Percentiles rank a stretch among this genome's conserved stretches.
Evolutionary conservation across 2,888 invertebrate genomes (phyloP).

Genomic region (Hyles lineata): DNA sequence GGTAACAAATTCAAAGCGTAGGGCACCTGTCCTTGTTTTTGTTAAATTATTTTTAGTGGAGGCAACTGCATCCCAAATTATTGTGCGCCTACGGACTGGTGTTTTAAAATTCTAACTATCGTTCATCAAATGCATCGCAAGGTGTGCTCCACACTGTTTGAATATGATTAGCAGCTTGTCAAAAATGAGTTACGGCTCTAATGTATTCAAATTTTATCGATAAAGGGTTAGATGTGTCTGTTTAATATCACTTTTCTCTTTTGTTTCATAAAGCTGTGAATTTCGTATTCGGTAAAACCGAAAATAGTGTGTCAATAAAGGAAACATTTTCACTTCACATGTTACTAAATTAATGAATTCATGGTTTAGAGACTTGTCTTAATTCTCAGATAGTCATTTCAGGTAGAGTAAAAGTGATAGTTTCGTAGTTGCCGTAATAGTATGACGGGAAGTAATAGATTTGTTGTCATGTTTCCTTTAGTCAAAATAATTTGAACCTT

Average conservation of each 20-base stretch:
- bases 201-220: slow-evolving; percentile 77
- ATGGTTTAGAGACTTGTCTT: too few species aligned
- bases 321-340: too few species aligned
- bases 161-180: slow-evolving; percentile 85
- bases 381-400: too few species aligned
- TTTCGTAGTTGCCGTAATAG: too few species aligned
- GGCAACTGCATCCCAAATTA: slow-evolving; percentile 58
- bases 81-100: slow-evolving; percentile 67
- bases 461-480: too few species aligned
- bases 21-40: slow-evolving; percentile 60
- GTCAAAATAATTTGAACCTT: too few species aligned
- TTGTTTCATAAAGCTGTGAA: neutral
- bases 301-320: too few species aligned
- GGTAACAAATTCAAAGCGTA: slow-evolving; percentile 21
- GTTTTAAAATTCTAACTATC: slow-evolving; percentile 77
- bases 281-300: neutral
- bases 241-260: neutral
- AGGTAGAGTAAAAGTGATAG: too few species aligned
- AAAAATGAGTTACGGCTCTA: slow-evolving; percentile 77
- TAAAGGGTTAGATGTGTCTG: slow-evolving; percentile 64
- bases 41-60: slow-evolving; percentile 69
- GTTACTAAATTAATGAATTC: too few species aligned
- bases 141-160: slow-evolving; percentile 81
- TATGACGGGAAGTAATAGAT: too few species aligned
- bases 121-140: slow-evolving; percentile 71